A percentile compares a stretch with the other conserved stretches of the same genome.
These are phyloP conservation scores for Drosophila formosana DNA, from an alignment of 2,888 invertebrate genomes.

Conservation along the genomic window DNA sequence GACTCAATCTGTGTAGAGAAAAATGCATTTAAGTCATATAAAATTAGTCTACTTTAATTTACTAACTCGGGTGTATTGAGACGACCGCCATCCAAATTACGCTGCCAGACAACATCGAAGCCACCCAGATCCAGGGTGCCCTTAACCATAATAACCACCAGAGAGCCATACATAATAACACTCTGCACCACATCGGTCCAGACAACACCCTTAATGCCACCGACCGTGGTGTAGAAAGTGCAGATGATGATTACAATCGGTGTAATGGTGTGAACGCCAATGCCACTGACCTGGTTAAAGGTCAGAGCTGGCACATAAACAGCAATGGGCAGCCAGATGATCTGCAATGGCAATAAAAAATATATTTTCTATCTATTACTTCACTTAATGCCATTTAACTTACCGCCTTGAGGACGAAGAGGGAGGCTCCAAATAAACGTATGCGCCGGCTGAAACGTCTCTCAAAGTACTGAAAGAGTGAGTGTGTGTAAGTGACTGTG, in stretches of 20 bases:
- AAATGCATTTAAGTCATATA: too few species aligned
- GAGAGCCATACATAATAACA: slow-evolving; percentile 90
- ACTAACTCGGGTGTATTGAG: slow-evolving; percentile 89
- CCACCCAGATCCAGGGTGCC: slow-evolving; percentile 91
- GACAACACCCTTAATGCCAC: slow-evolving; percentile 92
- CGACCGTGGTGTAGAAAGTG: slow-evolving; percentile 96
- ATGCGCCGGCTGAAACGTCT: slow-evolving; percentile 89
- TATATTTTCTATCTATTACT: background rate
- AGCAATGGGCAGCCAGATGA: slow-evolving; percentile 83
- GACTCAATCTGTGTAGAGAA: slow-evolving; percentile 86
- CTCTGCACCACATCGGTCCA: slow-evolving; percentile 93
- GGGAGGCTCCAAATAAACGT: slow-evolving; percentile 89
- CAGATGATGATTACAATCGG: slow-evolving; percentile 91
- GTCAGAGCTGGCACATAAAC: slow-evolving; percentile 92
- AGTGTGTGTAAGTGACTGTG: slow-evolving; percentile 50
- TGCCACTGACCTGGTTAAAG: slow-evolving; percentile 90
- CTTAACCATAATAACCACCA: slow-evolving; percentile 90
- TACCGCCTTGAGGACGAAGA: slow-evolving; percentile 90
- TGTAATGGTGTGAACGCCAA: slow-evolving; percentile 92
- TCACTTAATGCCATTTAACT: slow-evolving; percentile 82
- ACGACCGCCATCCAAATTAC: slow-evolving; percentile 89
- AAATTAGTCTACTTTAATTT: background rate
- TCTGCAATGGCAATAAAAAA: slow-evolving; percentile 40
- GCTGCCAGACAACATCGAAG: slow-evolving; percentile 87
- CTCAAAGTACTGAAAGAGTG: slow-evolving; percentile 88